A percentile compares a stretch with the other conserved stretches of the same genome.
These are phyloP conservation scores for Marcusenius ussheri DNA, from an alignment of 2,113 vertebrate species.

Conservation along the genomic window DNA sequence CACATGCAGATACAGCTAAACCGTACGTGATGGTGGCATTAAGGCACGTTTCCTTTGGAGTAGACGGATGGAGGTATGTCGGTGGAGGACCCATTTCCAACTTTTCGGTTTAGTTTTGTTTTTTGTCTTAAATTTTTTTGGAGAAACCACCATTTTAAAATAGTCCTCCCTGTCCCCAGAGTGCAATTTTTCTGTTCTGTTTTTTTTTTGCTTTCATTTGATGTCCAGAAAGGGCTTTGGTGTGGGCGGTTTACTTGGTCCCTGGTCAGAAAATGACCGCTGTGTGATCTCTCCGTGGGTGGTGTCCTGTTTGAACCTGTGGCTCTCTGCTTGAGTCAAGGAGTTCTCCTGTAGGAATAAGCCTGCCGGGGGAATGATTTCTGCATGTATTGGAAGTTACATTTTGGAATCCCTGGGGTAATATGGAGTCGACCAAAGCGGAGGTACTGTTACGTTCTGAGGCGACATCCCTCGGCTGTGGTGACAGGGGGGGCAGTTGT, in stretches of 20 bases:
- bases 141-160: not conserved
- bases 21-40: not conserved
- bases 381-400: not conserved
- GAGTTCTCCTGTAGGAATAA: not conserved
- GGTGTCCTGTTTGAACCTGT: not conserved
- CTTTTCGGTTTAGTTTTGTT: not conserved
- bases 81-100: not conserved
- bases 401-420: not conserved
- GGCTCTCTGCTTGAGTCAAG: not conserved
- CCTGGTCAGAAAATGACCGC: not conserved
- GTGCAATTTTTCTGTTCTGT: not conserved
- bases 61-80: not conserved
- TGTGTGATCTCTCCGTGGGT: not conserved
- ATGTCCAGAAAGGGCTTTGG: not conserved
- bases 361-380: not conserved
- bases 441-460: not conserved
- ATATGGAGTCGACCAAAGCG: not conserved
- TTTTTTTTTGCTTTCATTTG: not conserved
- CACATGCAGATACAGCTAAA: not conserved
- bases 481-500: not conserved
- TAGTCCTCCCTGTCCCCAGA: not conserved
- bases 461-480: not conserved
- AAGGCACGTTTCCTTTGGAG: not conserved
- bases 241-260: not conserved
- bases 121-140: not conserved